Base-by-base conservation (phyloP, 2,888 invertebrate genomes). In the Hypomecis punctinalis region DNA sequence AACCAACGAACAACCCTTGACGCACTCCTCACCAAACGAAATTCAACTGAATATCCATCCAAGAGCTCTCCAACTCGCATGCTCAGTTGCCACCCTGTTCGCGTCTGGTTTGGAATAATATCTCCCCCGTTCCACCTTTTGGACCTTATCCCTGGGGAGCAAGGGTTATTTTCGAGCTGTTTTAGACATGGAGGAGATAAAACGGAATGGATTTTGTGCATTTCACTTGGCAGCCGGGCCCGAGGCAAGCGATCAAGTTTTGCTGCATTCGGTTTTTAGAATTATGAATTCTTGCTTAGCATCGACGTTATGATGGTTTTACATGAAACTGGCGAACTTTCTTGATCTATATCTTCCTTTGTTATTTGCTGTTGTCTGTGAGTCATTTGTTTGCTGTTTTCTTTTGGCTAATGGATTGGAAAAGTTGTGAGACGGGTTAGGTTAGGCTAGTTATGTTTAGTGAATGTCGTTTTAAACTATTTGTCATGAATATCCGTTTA, bases 161-260 rank as follows among this genome's bases (percentile, higher is more conserved):
- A 85, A 74, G 76, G 79, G 75, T 54, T 54, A 63, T 71, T 79
- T 80, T 81, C 8, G 70, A 11, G 53, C 70, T 75, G 13, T 5
- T 13, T 8, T 10, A 43, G 13, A 65, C 71, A 75, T 79, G 86
- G 86, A 86, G 81, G 84, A 89, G 89, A 90, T 90, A 90, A 90
- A 89, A 85, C 84, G 82, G 85, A 90, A 90, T 90, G 89, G 87
- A 90, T 91, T 89, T 90, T 90, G 89, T 90, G 90, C 90, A 90
- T 90, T 89, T 90, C 83, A 87, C 82, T 85, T 79, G 87, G 83
- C 75, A 80, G 81, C 81, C 78, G 81, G 61, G 65, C 60, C 66
- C 57, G 66, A 45, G 69, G 68, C 63, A 67, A 56, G 77, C 76
- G 78, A 73, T 75, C 73, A 67, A 72, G 72, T 61, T 72, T 73